A percentile compares a stretch with the other conserved stretches of the same genome.
Evolutionary conservation across 2,113 vertebrate genomes (phyloP).

Genomic region (rat (Rattus norvegicus)): GRCr8 NC_086021.1:83230001-83230500

Average conservation of each 20-base stretch:
- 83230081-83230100: slow-evolving; percentile 35
- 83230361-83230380: not conserved
- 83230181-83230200: not conserved
- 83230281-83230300: not conserved
- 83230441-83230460: not conserved
- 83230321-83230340: not conserved
- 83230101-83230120: slow-evolving; percentile 23
- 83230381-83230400: not conserved
- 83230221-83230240: not conserved
- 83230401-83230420: slow-evolving; percentile 14
- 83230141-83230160: not conserved
- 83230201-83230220: not conserved
- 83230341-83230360: not conserved
- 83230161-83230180: not conserved
- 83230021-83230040: slow-evolving; percentile 8
- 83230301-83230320: not conserved
- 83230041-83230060: not conserved
- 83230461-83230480: not conserved
- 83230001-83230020: not conserved
- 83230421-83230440: not conserved
- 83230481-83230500: not conserved
- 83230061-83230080: slow-evolving; percentile 15
- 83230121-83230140: slow-evolving; percentile 3
- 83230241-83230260: not conserved
- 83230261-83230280: too few relatives aligned